Evolutionary conservation across 2,888 invertebrate species (phyloP), one percentile per base, ranked within the genome.

Genomic region (Branchipolynoe longqiensis): DNA sequence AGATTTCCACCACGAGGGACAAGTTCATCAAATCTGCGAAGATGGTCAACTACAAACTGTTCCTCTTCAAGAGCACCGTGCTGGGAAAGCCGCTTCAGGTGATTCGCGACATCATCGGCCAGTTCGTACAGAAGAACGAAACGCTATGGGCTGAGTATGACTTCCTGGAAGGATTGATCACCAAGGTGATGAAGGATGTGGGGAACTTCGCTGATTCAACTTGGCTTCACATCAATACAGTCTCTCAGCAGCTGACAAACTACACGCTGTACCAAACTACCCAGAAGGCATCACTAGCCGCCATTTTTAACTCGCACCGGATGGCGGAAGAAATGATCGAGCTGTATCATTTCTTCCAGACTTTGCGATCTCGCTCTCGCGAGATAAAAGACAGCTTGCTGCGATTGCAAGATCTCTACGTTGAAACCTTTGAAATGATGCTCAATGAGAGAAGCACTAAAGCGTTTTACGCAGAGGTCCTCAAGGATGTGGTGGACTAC

Each of bases 41-140:
- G 78, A 41, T 28, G 28, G 31, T 78, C 25, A 78, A 78, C 31
- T 78, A 78, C 25, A 4, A 2, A 0, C 25, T 78, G 48, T 78
- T 78, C 33, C 78, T 25, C 18, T 78, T 78, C 78, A 78, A 41
- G 31, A 4, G 1, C 4, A 6, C 41, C 6, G 48, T 78, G 22
- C 18, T 78, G 48, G 22, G 4, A 28, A 1, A 78, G 14, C 78
- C 78, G 28, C 1, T 78, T 1, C 1, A 78, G 3, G 54, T 41
- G 12, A 3, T 25, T 12, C 25, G 48, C 1, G 18, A 2, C 1
- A 78, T 54, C 31, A 78, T 41, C 0, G 22, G 6, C 1, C 6
- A 41, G 18, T 41, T 78, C 28, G 1, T 3, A 2, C 18, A 0
- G 1, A 41, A n/a, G 54, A 78, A 78, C 48, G 6, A 41, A 1